Base-by-base conservation (phyloP, 2,113 vertebrate genomes). In the Periophthalmus modestus region DNA sequence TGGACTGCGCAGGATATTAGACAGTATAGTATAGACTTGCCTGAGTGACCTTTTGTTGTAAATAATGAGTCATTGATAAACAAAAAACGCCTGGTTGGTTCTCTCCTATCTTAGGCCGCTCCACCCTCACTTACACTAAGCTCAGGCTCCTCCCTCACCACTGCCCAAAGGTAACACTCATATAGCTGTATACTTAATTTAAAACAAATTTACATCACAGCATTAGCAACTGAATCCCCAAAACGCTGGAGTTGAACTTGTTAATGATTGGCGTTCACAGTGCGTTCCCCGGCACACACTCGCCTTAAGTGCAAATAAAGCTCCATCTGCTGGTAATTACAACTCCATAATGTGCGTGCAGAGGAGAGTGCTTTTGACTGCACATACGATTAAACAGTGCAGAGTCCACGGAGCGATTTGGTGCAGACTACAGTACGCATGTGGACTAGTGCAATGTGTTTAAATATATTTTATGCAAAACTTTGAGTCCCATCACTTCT, bases 291-390 rank as follows among this genome's bases (percentile, higher is more conserved):
- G 94, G 94, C 95, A 97, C 93, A 88, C 82, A 93, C 94, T 94
- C 93, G 95, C 97, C 97, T 96, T 97, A 96, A 97, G 96, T 99
- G 96, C 96, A 98, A 96, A 99, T 98, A 98, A 98, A 98, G 94
- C 91, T 94, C 97, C 97, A 98, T 98, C 97, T 99, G 97, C 96
- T 98, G 94, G 96, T 98, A 99, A 99, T 99, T 99, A 99, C 96
- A 96, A 96, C 95, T 96, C 97, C 97, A 97, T 98, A 96, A 98
- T 98, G 95, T 95, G 94, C 94, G 7, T 10, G 39, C 95, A 93
- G 95, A 92, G 95, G 94, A 96, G 98, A 96, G 97, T 98, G 95
- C 95, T 97, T 98, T 97, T 97, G 96, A 97, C 96, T 98, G 96
- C 96, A 97, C 96, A 97, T 98, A 97, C 96, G 94, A 98, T 98